phyloP scores from a whole-genome alignment of 2,888 invertebrate species.

The Dinocampus coccinellae region DNA sequence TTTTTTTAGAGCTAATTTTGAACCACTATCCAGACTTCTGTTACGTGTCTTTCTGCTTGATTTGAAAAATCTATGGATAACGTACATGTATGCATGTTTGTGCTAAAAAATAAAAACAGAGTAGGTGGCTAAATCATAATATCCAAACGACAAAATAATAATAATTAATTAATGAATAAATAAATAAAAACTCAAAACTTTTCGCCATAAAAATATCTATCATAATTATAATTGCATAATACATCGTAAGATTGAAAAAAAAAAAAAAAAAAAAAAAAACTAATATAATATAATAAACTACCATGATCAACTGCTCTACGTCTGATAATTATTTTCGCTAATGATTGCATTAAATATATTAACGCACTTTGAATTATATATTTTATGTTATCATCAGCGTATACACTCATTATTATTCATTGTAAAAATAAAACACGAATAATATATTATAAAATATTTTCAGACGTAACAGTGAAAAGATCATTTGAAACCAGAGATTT shows the following conservation, averaged over 20 bases:
- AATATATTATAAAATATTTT: slow-evolving; percentile 37
- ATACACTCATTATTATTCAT: neutral
- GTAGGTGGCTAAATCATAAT: slow-evolving; percentile 1
- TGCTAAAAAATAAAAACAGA: slow-evolving; percentile 4
- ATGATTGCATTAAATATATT: neutral
- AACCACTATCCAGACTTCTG: slow-evolving; percentile 31
- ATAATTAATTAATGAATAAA: neutral
- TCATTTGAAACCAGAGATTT: slow-evolving; percentile 51
- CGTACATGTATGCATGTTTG: slow-evolving; percentile 35
- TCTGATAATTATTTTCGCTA: neutral
- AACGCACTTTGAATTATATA: neutral
- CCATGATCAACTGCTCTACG: neutral
- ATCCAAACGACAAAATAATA: neutral
- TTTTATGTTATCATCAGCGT: neutral
- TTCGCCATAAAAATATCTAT: neutral
- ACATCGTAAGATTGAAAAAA: slow-evolving; percentile 1
- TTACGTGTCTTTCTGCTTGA: slow-evolving; percentile 63
- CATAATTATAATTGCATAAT: slow-evolving; percentile 7
- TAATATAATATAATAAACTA: slow-evolving; percentile 12
- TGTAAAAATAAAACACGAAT: neutral
- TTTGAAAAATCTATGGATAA: slow-evolving; percentile 44
- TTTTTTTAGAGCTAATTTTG: slow-evolving; percentile 56
- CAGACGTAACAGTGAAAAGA: slow-evolving; percentile 48
- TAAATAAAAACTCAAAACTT: slow-evolving; percentile 1
- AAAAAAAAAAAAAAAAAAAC: too few relatives aligned